phyloP scores from a whole-genome alignment of 2,888 invertebrate genomes.

The Sabatieria punctata region DNA sequence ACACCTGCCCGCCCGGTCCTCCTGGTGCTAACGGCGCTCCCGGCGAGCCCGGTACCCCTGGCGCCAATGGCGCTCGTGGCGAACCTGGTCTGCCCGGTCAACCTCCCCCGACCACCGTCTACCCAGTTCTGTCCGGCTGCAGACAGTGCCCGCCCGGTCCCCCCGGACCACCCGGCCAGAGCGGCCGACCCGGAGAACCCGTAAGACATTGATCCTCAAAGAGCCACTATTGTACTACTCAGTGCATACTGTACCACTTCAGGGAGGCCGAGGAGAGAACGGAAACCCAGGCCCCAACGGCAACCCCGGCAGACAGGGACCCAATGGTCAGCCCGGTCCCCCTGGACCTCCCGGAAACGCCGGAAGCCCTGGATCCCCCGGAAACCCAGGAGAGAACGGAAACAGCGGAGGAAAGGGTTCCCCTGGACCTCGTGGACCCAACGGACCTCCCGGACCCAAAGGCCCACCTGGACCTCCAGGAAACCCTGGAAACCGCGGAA shows the following conservation, averaged over 20 bases:
- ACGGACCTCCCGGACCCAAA: slow-evolving; percentile 13
- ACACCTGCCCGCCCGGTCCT: neutral
- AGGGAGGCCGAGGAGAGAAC: no score
- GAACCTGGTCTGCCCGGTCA: neutral
- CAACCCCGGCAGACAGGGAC: slow-evolving; percentile 17
- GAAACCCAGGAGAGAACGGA: slow-evolving; percentile 19
- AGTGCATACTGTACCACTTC: no score
- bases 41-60: neutral
- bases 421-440: slow-evolving; percentile 43
- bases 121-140: neutral
- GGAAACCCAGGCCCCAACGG: slow-evolving; percentile 20
- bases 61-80: neutral
- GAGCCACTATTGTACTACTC: no score
- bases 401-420: slow-evolving; percentile 7
- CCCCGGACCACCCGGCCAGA: neutral
- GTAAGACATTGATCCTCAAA: slow-evolving; percentile 34
- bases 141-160: neutral
- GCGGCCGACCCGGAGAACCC: neutral
- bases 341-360: slow-evolving; percentile 21
- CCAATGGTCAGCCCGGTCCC: slow-evolving; percentile 19
- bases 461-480: slow-evolving; percentile 13
- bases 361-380: slow-evolving; percentile 17
- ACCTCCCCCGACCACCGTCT: neutral
- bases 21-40: neutral
- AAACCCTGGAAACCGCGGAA: no score